Conservation (phyloP, 2,113 vertebrate genomes). For the Aplodontia rufa region DNA sequence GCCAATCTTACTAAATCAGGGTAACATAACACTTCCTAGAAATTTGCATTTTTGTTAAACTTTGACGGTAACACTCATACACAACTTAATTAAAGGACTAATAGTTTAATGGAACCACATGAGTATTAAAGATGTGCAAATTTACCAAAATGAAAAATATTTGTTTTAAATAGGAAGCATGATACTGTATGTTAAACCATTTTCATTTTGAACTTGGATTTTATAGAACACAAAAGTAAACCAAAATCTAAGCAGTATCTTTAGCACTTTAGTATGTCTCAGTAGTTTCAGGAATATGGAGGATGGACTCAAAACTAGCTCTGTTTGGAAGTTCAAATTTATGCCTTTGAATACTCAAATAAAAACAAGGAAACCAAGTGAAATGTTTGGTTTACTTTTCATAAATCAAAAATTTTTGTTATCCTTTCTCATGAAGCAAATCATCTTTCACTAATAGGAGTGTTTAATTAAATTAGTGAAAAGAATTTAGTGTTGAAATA, state of each 20-base stretch:
- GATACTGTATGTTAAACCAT: not conserved
- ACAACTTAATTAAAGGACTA: not conserved
- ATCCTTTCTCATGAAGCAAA: not conserved
- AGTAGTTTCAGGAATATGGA: not conserved
- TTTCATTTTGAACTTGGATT: not conserved
- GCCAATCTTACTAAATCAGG: not conserved
- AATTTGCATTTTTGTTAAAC: not conserved
- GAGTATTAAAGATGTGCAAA: not conserved
- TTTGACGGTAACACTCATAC: not conserved
- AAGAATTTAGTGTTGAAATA: not conserved
- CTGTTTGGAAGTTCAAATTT: not conserved
- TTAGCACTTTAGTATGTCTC: not conserved
- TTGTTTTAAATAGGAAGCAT: conserved; percentile 16
- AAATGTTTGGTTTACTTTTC: not conserved
- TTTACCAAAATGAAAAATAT: not conserved
- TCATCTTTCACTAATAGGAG: not conserved
- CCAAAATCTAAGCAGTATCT: not conserved
- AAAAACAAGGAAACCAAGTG: conserved; percentile 19
- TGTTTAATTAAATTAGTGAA: not conserved
- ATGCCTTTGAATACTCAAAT: not conserved
- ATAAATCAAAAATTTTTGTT: too few relatives aligned
- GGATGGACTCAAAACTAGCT: not conserved
- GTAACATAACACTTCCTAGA: not conserved
- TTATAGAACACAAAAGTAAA: not conserved
- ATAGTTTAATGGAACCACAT: not conserved